These are phyloP conservation scores for Maccullochella peelii DNA, from an alignment of 2,113 vertebrate genomes.

Conservation along the genomic window DNA sequence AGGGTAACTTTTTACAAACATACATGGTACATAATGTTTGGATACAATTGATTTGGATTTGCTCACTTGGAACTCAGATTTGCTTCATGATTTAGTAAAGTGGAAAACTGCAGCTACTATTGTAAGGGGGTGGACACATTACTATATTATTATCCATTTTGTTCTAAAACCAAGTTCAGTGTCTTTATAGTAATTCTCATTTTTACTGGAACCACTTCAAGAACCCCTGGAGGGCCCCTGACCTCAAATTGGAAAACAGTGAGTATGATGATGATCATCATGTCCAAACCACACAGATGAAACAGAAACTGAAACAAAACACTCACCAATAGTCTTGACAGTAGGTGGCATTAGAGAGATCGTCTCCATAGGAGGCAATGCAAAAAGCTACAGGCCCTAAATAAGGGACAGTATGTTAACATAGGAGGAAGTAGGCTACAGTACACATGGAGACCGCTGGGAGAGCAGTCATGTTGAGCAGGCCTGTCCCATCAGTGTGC, in stretches of 20 bases:
- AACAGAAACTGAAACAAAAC: constrained; percentile 57
- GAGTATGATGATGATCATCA: background rate
- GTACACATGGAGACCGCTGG: constrained; percentile 51
- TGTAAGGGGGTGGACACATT: background rate
- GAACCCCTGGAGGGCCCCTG: constrained; percentile 16
- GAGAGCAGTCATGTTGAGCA: constrained; percentile 39
- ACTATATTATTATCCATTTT: background rate
- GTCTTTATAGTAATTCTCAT: background rate
- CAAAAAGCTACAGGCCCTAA: constrained; percentile 36
- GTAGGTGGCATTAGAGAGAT: constrained; percentile 33
- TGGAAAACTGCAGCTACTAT: background rate
- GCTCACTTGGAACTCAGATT: rapidly evolving
- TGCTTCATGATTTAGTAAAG: background rate
- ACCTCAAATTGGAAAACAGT: constrained; percentile 21
- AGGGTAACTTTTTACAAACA: constrained; percentile 29
- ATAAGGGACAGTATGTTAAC: constrained; percentile 47
- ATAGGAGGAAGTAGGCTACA: constrained; percentile 61
- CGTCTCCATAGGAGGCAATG: constrained; percentile 20
- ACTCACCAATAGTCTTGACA: constrained; percentile 44
- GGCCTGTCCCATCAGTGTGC: constrained; percentile 43
- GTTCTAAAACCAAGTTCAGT: background rate
- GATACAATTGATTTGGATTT: background rate
- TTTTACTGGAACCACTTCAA: background rate
- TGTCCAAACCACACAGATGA: constrained; percentile 8
- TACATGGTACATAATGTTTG: constrained; percentile 1